A percentile compares a stretch with the other conserved stretches of the same genome.
Conservation (phyloP, 2,113 vertebrate species). For the Anoplopoma fimbria region DNA sequence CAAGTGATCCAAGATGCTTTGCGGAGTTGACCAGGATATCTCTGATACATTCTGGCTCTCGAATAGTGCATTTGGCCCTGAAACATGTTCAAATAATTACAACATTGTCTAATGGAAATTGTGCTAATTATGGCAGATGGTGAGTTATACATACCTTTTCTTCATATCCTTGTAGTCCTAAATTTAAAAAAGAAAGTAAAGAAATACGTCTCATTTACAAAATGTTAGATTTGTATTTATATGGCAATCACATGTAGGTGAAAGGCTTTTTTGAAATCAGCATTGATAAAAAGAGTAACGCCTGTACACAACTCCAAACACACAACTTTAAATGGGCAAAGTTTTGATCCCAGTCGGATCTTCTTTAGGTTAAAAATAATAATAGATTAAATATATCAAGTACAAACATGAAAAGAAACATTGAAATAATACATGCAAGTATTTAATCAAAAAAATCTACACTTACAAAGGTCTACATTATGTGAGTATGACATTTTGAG, state of each 20-base stretch:
- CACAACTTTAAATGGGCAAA: not conserved
- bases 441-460: too few species aligned
- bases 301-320: not conserved
- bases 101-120: not conserved
- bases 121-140: not conserved
- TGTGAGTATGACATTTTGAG: too few species aligned
- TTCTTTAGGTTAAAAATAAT: too few species aligned
- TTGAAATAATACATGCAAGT: too few species aligned
- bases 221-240: too few species aligned
- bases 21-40: constrained; percentile 74
- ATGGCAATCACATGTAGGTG: not conserved
- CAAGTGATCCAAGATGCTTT: constrained; percentile 70
- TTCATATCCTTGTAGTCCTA: constrained; percentile 78
- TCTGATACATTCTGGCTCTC: constrained; percentile 66
- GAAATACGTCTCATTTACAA: not conserved
- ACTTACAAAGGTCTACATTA: too few species aligned
- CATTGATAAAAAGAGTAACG: not conserved
- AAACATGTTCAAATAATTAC: constrained; percentile 25
- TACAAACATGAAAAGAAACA: constrained; percentile 1
- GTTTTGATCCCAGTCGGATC: too few species aligned
- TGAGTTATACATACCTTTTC: constrained; percentile 56
- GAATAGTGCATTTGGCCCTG: constrained; percentile 61
- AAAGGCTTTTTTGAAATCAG: not conserved
- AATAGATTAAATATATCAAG: not conserved
- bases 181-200: not conserved